phyloP scores from a whole-genome alignment of 2,888 invertebrate species.

The Cinara cedri region DNA sequence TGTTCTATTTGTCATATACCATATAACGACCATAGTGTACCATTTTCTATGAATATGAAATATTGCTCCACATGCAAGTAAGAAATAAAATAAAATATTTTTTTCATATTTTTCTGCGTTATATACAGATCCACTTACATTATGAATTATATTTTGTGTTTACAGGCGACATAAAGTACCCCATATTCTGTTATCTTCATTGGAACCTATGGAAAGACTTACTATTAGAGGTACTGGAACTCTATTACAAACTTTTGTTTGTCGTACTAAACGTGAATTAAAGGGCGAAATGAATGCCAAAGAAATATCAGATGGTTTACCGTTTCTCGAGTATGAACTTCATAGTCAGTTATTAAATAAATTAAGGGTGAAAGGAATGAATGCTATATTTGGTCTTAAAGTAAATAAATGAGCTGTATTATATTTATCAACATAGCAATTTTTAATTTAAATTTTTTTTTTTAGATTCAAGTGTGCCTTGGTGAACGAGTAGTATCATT shows the following conservation, averaged over 20 bases:
- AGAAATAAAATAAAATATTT: constrained; percentile 60
- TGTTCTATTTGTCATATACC: constrained; percentile 81
- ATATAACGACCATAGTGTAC: constrained; percentile 75
- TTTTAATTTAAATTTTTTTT: neutral
- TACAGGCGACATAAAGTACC: constrained; percentile 69
- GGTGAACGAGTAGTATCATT: constrained; percentile 89
- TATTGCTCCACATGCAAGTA: constrained; percentile 77
- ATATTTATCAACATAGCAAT: neutral
- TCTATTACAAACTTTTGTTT: constrained; percentile 76
- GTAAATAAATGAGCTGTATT: constrained; percentile 63
- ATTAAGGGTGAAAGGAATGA: constrained; percentile 91
- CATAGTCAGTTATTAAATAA: constrained; percentile 90
- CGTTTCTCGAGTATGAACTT: constrained; percentile 94
- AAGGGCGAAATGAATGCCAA: constrained; percentile 86
- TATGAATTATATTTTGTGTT: constrained; percentile 34
- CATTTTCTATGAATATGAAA: constrained; percentile 75
- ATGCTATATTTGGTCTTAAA: constrained; percentile 87
- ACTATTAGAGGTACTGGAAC: constrained; percentile 75
- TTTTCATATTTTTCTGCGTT: constrained; percentile 2
- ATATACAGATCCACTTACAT: neutral
- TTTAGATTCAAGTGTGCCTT: constrained; percentile 74
- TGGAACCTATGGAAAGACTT: constrained; percentile 80
- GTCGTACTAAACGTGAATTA: constrained; percentile 77
- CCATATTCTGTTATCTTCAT: constrained; percentile 86
- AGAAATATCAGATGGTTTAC: constrained; percentile 92